These are phyloP conservation scores for Azemiops feae DNA, from an alignment of 2,113 vertebrate species.

Conservation along the genomic window DNA sequence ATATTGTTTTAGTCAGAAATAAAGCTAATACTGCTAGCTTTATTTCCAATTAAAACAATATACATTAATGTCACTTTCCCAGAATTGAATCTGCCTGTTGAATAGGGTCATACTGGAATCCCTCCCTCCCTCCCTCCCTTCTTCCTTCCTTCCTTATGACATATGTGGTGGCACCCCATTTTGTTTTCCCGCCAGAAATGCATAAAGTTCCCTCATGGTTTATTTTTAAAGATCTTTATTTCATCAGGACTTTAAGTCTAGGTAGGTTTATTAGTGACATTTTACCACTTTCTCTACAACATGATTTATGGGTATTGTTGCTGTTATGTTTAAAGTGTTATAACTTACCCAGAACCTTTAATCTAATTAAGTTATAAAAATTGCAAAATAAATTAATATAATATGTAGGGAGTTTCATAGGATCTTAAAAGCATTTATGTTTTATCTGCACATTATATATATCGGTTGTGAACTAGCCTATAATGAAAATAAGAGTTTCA, in stretches of 20 bases:
- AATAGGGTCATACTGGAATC: neutral
- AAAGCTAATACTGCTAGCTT: neutral
- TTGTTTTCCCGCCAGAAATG: neutral
- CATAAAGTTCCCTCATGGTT: neutral
- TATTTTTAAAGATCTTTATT: neutral
- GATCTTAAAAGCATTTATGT: neutral
- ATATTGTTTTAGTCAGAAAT: neutral
- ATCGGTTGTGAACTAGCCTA: neutral
- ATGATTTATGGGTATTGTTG: neutral
- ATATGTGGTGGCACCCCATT: neutral
- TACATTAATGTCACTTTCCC: neutral
- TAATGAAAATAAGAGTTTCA: neutral
- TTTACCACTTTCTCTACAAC: neutral
- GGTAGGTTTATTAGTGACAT: neutral
- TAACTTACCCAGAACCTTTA: neutral
- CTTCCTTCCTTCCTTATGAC: neutral
- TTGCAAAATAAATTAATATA: neutral
- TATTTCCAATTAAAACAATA: neutral
- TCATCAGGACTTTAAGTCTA: neutral
- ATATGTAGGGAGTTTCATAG: neutral
- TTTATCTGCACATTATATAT: neutral
- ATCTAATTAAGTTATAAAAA: neutral
- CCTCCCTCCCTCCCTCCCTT: too few relatives aligned
- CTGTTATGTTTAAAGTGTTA: neutral
- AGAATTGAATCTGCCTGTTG: neutral